Base-by-base conservation (phyloP, 2,797 vertebrate genomes). In the Mallotus villosus region DNA sequence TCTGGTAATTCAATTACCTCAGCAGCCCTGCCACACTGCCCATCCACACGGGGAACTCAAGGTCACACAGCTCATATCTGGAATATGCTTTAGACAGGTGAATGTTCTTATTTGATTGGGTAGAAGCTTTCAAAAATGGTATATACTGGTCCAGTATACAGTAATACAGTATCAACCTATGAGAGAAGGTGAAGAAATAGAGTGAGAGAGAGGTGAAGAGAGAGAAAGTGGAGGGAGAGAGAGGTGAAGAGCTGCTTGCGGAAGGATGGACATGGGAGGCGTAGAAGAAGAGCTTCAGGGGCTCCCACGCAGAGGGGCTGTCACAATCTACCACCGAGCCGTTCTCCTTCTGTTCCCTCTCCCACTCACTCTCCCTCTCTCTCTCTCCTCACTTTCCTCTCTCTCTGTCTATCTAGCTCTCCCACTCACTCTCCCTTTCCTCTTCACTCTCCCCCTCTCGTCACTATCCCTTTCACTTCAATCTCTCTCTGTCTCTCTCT, bases 1-100 rank as follows among this genome's bases (percentile, higher is more conserved):
- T 79, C 82, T 84, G 82, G 75, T 91, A 92, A 93, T 93, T 92
- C 86, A 93, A 91, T 92, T 88, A 93, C 87, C 89, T 89, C 79
- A 78, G 85, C 82, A 87, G 87, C 84, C 78, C 73, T 2, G 70
- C 79, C 71, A 8, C 82, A 8, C 82, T 75, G 73, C 73, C 19
- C 41, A 60, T 14, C 16, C 63, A 82, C 74, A 82, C 74, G 75
- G 27, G 83, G 24, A 63, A 24, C 25, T 61, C 80, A 75, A 87
- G 85, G 84, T 88, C 85, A 85, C 25, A 1, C 16, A 16, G 66
- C 17, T 67, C 17, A 21, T 29, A 51, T 53, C 25, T 16, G 16
- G 19, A 11, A 53, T 53, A 27, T 24, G 25, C 64, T 66, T 46
- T 8, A 14, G 29, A 4, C 37, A 21, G 34, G 37, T 11, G 32